Evolutionary conservation across 2,113 vertebrate species (phyloP).

Genomic region (Sphaerodactylus townsendi): DNA sequence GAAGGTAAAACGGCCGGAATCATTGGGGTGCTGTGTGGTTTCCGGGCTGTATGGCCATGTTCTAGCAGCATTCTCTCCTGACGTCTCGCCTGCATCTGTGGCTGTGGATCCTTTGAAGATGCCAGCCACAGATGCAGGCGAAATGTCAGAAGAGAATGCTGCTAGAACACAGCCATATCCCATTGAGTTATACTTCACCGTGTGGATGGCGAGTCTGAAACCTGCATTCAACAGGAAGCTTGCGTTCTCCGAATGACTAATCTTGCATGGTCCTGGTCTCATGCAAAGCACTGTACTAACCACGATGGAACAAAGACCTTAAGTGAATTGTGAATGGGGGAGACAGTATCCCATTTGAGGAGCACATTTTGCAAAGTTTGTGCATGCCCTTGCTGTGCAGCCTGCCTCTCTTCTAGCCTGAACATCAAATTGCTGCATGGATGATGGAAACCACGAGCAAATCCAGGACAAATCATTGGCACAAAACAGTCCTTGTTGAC

Average conservation of each 20-base stretch:
- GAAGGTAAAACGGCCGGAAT: no score
- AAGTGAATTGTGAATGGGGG: constrained; percentile 8
- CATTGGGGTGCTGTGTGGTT: no score
- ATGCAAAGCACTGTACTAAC: constrained; percentile 31
- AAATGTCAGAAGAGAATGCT: no score
- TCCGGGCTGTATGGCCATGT: no score
- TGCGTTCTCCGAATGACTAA: constrained; percentile 50
- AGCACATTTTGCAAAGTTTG: neutral
- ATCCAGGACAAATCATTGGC: constrained; percentile 27
- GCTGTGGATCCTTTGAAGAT: no score
- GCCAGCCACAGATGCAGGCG: no score
- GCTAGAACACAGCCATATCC: no score
- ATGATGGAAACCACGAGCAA: constrained; percentile 22
- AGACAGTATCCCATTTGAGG: neutral
- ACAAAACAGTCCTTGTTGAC: neutral
- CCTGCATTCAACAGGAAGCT: constrained; percentile 37
- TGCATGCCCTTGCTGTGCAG: constrained; percentile 10
- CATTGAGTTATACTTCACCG: neutral
- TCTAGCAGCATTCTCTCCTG: no score
- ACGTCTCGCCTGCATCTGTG: no score
- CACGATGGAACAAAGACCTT: constrained; percentile 26
- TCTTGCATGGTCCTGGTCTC: constrained; percentile 52
- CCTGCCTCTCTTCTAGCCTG: constrained; percentile 11
- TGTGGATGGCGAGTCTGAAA: constrained; percentile 5
- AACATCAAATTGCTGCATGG: neutral